Base-by-base conservation (phyloP, 1,140 invertebrate genomes). In the Aporrectodea caliginosa region DNA sequence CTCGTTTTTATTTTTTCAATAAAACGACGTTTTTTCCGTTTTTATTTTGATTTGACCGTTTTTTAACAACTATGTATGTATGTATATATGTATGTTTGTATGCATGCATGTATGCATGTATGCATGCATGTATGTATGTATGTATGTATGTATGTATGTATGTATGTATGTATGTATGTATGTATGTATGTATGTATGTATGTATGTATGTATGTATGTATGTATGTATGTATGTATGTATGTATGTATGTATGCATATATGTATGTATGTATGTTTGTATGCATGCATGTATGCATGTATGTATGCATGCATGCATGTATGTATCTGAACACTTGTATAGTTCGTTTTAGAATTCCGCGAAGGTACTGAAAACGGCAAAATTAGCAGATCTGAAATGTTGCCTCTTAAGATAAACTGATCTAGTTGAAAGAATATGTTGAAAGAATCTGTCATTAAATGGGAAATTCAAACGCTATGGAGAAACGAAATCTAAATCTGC, bases 111-210 rank as follows among this genome's bases (percentile, higher is more conserved):
- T 73, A 31, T 73, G 30, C 29, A 31, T 73, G 30, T 73, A 31
- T 73, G 30, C 29, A 31, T 73, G 30, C 29, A 31, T 73, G 30
- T 73, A 31, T 73, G 30, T 73, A 31, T 73, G 71, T 73, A 31
- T 73, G 30, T 73, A 31, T 73, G 30, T 73, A 31, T 73, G 30
- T 73, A 31, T 73, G 30, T 73, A 31, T 73, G 30, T 73, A 31
- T 73, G 30, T 73, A 31, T 73, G 30, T 31, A 31, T 73, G 30
- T 73, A 31, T 73, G 30, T 73, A 31, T 73, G 30, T 73, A 31
- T 73, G 30, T 73, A 31, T 73, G 30, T 73, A 31, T 73, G 30
- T 73, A 31, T 73, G 30, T 16, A 31, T 73, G 71, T 30, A 31
- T 30, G 30, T 73, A 31, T 30, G 14, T 30, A 29, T 73, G 71